Conservation (phyloP, 2,113 vertebrate species). For the Eurystomus gularis region DNA sequence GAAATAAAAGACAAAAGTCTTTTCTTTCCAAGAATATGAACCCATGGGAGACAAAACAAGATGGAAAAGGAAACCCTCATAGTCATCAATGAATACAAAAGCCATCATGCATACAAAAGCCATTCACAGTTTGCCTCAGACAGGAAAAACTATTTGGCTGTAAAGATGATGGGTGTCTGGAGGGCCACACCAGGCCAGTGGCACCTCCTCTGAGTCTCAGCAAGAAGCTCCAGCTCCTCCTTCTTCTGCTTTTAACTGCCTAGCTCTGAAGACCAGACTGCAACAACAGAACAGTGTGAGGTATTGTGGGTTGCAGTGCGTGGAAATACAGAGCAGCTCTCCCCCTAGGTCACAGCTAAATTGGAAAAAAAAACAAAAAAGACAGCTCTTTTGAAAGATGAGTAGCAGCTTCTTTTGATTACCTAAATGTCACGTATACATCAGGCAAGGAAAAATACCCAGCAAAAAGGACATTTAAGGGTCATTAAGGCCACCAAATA, state of each 20-base stretch:
- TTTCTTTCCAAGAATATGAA: not conserved
- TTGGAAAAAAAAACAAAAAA: not conserved
- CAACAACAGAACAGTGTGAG: not conserved
- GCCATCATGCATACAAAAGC: accelerated
- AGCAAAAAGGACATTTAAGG: not conserved
- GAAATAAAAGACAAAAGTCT: not conserved
- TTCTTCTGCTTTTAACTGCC: not conserved
- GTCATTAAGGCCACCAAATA: not conserved
- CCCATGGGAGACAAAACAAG: not conserved
- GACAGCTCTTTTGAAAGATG: not conserved
- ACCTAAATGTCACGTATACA: not conserved
- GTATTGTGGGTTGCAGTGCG: accelerated
- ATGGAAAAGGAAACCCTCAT: not conserved
- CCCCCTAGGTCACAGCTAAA: not conserved
- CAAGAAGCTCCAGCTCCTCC: not conserved
- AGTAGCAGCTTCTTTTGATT: not conserved
- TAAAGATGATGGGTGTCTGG: not conserved
- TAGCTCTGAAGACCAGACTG: not conserved
- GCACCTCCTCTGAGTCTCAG: not conserved
- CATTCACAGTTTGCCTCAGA: not conserved
- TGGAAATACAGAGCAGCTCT: not conserved
- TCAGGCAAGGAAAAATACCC: not conserved
- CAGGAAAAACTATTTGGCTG: not conserved
- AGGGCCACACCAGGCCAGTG: not conserved
- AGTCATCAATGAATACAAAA: not conserved